A percentile compares a stretch with the other conserved stretches of the same genome.
These are phyloP conservation scores for Balanococcus diminutus DNA, from an alignment of 2,888 invertebrate species.

Conservation along the genomic window DNA sequence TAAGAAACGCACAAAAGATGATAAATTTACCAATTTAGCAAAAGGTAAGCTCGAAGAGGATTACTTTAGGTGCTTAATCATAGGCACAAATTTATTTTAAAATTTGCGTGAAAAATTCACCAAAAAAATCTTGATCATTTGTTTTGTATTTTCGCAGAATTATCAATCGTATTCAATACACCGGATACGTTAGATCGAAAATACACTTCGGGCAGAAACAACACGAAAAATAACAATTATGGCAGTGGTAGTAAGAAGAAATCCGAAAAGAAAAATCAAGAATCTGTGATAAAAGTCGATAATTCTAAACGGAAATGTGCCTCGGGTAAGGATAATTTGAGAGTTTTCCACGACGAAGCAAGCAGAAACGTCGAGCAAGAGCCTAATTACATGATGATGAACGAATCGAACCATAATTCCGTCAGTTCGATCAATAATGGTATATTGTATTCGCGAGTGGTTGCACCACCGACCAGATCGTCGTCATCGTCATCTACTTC, in stretches of 20 bases:
- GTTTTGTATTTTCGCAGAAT: not conserved
- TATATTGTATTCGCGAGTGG: slow-evolving; percentile 36
- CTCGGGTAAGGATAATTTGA: not conserved
- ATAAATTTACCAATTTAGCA: slow-evolving; percentile 38
- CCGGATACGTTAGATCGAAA: slow-evolving; percentile 44
- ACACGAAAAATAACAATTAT: not conserved
- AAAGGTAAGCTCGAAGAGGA: not conserved
- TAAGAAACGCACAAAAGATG: slow-evolving; percentile 43
- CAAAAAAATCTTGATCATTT: not conserved
- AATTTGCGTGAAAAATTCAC: not conserved
- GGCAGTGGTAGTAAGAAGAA: slow-evolving; percentile 7
- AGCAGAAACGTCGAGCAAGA: not conserved
- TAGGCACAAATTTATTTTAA: too few relatives aligned
- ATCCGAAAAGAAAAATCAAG: not conserved
- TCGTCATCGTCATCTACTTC: slow-evolving; percentile 47
- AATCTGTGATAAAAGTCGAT: not conserved
- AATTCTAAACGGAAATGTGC: not conserved
- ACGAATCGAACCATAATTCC: not conserved
- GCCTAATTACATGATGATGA: not conserved
- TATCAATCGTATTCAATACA: slow-evolving; percentile 39
- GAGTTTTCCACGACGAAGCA: not conserved
- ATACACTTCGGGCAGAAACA: not conserved
- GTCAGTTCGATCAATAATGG: not conserved
- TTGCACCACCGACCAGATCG: slow-evolving; percentile 30
- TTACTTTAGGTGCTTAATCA: not conserved